Percentiles rank a stretch among this genome's conserved stretches.
These are phyloP conservation scores for Enteromius argenteus DNA, from an alignment of 2,797 vertebrate genomes.

Conservation along the genomic window DNA sequence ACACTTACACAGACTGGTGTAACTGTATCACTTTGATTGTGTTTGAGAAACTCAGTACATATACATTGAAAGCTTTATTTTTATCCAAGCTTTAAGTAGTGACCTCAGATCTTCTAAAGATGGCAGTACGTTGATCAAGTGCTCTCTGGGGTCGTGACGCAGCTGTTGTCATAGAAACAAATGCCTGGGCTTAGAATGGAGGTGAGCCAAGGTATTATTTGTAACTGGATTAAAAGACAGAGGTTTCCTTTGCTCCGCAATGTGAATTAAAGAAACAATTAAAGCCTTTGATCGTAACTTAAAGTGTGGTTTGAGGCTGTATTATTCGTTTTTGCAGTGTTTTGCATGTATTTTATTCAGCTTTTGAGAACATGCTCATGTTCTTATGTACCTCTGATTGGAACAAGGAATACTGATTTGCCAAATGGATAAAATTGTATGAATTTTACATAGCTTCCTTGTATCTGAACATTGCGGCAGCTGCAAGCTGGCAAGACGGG, in stretches of 20 bases:
- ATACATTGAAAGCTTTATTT: constrained; percentile 26
- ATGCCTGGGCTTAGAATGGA: constrained; percentile 49
- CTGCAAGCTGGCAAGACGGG: constrained; percentile 18
- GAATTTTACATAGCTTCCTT: constrained; percentile 25
- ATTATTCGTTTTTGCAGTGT: background rate
- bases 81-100: background rate
- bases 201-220: constrained; percentile 49
- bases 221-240: constrained; percentile 46
- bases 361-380: background rate
- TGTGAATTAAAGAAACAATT: constrained; percentile 4
- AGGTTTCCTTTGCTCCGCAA: constrained; percentile 12
- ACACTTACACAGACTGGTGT: background rate
- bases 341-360: background rate
- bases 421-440: constrained; percentile 23
- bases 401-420: constrained; percentile 20
- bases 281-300: background rate
- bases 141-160: constrained; percentile 32
- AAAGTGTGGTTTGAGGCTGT: constrained; percentile 10
- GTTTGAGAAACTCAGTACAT: background rate
- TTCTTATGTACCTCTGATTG: constrained; percentile 30
- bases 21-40: background rate
- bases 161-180: constrained; percentile 54
- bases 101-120: constrained; percentile 41
- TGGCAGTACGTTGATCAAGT: constrained; percentile 31
- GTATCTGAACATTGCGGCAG: constrained; percentile 11